Evolutionary conservation across 2,888 invertebrate genomes (phyloP), one percentile per base, ranked within the genome.

Genomic region (Dolichomitus sp.): DNA sequence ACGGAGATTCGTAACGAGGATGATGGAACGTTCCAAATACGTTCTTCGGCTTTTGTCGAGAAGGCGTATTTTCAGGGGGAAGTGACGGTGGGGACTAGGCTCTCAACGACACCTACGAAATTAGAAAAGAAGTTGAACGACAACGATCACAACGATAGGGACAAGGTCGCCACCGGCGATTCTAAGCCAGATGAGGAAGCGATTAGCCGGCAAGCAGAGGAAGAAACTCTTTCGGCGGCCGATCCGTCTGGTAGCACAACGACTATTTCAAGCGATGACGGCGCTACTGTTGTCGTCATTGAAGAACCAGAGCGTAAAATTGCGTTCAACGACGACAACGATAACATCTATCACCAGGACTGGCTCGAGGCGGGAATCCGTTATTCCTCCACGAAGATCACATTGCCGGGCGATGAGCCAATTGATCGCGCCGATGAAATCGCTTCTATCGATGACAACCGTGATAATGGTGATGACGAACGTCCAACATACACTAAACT

Each of bases 321-420:
- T 23, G 73, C 85, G 3, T 77, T 86, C 84, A 89, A 89, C 45
- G 90, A 89, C 33, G 86, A 87, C 50, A 87, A 88, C 76, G 90
- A 90, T 70, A 93, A 93, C 79, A 93, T 93, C 69, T 90, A 91
- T 76, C 90, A 91, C 57, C 91, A 92, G 84, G 93, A 93, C 73
- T 93, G 93, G 93, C 88, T 93, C 40, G 93, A 93, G 78, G 89
- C 89, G 19, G 93, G 93, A 7, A 87, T 93, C 42, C 90, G 89
- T 80, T 93, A 93, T 86, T 92, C 93, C 45, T 93, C 93, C 70
- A 93, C 93, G 66, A 91, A 91, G 85, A 93, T 93, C 83, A 92
- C 92, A 40, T 85, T 93, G 59, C 89, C 91, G 7, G 92, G 89
- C 9, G 91, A 91, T 59, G 89, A 89, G 37, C 85, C 78, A 27